Evolutionary conservation across 1,140 invertebrate genomes (phyloP), one percentile per base, ranked within the genome.

Genomic region (Luehdorfia chinensis): DNA sequence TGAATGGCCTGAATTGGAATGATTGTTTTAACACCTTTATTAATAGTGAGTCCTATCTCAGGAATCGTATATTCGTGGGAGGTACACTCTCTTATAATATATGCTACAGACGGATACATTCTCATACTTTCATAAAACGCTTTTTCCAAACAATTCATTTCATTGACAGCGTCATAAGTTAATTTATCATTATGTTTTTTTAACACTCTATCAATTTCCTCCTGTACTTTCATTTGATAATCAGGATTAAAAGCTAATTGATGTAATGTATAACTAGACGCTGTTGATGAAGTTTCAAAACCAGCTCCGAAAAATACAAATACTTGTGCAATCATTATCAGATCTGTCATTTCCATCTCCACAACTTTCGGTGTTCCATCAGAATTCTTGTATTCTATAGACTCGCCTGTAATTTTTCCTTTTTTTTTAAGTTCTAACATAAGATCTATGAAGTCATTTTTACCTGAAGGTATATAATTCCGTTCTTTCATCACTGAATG

Each of bases 301-400:
- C 39, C 39, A 15, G 39, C 39, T 9, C 23, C 39, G n/a, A 43
- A 43, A 14, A 30, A 43, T 18, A 43, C 27, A 30, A 43, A 43
- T 5, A 30, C 39, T 16, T 43, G 39, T 11, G 39, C 39, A 12
- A 18, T 19, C 23, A 43, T 43, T 19, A 43, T 16, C 16, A 30
- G 11, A 2, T 43, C 39, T 30, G 23, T 30, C 25, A 43, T 43
- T 16, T 30, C 39, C 14, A 30, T 6, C 18, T 13, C 12, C 0
- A 43, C 25, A 7, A 28, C 15, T 43, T 43, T 30, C 6, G 39
- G 14, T 9, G 39, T 30, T 30, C 25, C 39, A n/a, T 43, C 25
- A 8, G n/a, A 5, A 18, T 43, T 30, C 21, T 4, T 30, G 1
- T 15, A 14, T n/a, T 43, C 25, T 11, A 43, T 43, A 11, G 39